Percentiles rank a stretch among this genome's conserved stretches.
phyloP scores from a whole-genome alignment of 2,888 invertebrate genomes.

The Incurvaria masculella region DNA sequence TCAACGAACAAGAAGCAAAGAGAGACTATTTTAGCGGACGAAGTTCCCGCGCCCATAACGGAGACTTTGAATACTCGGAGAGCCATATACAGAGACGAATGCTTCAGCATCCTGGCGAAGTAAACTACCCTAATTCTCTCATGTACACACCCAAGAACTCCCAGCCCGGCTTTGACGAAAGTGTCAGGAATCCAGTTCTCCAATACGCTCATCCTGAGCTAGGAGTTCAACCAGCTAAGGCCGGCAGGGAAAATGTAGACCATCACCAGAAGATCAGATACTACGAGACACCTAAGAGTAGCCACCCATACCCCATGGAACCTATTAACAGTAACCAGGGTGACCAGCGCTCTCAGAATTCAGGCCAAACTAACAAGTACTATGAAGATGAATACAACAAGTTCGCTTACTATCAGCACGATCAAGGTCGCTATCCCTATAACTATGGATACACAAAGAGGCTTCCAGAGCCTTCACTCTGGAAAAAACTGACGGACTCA shows the following conservation, averaged over 20 bases:
- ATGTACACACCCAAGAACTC: constrained; percentile 62
- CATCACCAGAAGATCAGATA: constrained; percentile 43
- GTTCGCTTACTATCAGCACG: constrained; percentile 55
- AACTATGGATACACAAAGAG: constrained; percentile 61
- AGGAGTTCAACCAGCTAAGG: constrained; percentile 72
- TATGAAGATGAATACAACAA: constrained; percentile 52
- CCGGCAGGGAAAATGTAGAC: constrained; percentile 40
- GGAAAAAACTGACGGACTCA: constrained; percentile 70
- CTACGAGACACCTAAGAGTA: constrained; percentile 53
- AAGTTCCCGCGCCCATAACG: constrained; percentile 46
- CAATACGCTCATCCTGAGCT: constrained; percentile 80
- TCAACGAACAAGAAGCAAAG: constrained; percentile 62
- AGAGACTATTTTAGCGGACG: constrained; percentile 59
- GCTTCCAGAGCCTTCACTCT: constrained; percentile 61
- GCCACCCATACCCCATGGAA: constrained; percentile 57
- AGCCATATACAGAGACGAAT: constrained; percentile 68
- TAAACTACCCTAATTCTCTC: constrained; percentile 62
- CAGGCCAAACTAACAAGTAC: constrained; percentile 40
- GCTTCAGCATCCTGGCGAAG: constrained; percentile 64
- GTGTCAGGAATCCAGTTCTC: constrained; percentile 69
- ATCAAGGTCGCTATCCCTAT: constrained; percentile 55
- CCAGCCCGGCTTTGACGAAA: constrained; percentile 64
- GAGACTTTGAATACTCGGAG: constrained; percentile 43
- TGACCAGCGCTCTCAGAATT: constrained; percentile 42
- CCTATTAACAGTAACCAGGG: constrained; percentile 37